Conservation (phyloP, 2,797 vertebrate genomes). For the Anguilla anguilla region DNA sequence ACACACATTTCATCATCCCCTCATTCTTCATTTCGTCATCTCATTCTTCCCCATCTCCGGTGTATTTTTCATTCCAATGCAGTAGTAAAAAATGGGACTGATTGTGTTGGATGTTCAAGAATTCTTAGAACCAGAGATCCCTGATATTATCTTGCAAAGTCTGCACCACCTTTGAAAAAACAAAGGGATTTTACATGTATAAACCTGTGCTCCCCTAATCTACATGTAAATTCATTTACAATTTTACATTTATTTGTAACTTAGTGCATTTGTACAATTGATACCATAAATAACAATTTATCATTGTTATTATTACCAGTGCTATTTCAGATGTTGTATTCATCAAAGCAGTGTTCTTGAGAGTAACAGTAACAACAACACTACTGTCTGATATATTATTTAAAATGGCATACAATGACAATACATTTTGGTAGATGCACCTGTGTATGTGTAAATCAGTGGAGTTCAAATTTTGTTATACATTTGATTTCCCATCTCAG, state of each 20-base stretch:
- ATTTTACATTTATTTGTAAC: neutral
- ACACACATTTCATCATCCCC: neutral
- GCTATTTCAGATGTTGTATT: neutral
- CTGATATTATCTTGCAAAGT: conserved; percentile 4
- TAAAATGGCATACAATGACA: neutral
- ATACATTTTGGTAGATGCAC: neutral
- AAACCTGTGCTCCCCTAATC: neutral
- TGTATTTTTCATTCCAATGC: neutral
- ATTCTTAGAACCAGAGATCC: neutral
- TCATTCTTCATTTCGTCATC: neutral
- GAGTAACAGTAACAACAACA: neutral
- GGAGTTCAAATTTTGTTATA: neutral
- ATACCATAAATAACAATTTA: neutral
- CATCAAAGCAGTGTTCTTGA: neutral
- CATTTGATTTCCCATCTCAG: neutral
- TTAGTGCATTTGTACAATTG: neutral
- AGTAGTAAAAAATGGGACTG: neutral
- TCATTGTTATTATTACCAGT: neutral
- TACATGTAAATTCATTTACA: neutral
- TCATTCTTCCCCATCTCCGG: neutral
- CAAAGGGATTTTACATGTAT: neutral
- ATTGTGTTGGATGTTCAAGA: neutral
- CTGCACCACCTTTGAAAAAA: neutral
- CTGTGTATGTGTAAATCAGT: neutral
- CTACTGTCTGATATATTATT: neutral